Evolutionary conservation across 2,888 invertebrate species (phyloP).

Genomic region (Scaptomyza polygonia): DNA sequence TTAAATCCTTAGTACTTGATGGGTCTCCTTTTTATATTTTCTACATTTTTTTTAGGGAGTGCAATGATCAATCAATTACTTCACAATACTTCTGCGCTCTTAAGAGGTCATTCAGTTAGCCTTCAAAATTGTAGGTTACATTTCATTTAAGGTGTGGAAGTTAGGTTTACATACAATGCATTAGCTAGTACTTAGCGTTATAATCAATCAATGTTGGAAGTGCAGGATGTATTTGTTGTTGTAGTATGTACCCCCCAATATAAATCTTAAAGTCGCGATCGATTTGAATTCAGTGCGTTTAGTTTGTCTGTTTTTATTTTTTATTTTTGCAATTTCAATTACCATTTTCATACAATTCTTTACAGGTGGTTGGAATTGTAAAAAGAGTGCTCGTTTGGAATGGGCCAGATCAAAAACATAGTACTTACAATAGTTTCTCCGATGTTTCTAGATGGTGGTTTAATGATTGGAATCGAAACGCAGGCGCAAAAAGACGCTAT

Average conservation of each 20-base stretch:
- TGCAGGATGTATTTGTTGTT: constrained; percentile 13
- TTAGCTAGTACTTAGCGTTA: constrained; percentile 31
- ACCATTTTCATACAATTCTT: constrained; percentile 47
- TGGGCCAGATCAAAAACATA: constrained; percentile 81
- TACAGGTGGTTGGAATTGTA: constrained; percentile 82
- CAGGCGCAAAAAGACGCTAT: constrained; percentile 52
- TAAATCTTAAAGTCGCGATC: constrained; percentile 66
- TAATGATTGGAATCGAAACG: constrained; percentile 47
- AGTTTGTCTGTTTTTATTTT: constrained; percentile 3
- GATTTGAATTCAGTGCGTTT: constrained; percentile 79
- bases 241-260: neutral
- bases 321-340: constrained; percentile 34
- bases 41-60: constrained; percentile 25
- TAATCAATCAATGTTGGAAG: constrained; percentile 49
- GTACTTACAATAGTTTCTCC: constrained; percentile 67
- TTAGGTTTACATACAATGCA: constrained; percentile 13
- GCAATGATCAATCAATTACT: constrained; percentile 65
- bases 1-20: constrained; percentile 11
- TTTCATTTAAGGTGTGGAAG: constrained; percentile 43
- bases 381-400: constrained; percentile 83
- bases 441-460: constrained; percentile 38
- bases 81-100: constrained; percentile 17
- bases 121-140: no score
- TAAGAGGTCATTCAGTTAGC: constrained; percentile 7
- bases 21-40: constrained; percentile 18